phyloP scores from a whole-genome alignment of 2,888 invertebrate genomes.

The Drosophila cracens region DNA sequence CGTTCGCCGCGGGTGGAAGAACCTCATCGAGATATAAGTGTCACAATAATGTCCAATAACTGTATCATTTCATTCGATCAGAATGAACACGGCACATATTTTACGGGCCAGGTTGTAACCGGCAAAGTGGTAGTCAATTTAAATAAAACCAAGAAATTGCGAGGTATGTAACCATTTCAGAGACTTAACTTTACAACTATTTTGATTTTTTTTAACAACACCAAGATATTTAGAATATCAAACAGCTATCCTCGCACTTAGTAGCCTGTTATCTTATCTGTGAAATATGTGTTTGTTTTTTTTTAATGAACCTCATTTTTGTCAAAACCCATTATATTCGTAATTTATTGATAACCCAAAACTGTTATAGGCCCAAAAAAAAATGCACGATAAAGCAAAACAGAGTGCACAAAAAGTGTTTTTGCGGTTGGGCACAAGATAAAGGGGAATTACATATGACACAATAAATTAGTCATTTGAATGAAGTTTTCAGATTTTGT shows the following conservation, averaged over 20 bases:
- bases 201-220: slow-evolving; percentile 1
- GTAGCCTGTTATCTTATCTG: slow-evolving; percentile 58
- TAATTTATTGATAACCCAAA: slow-evolving; percentile 59
- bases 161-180: slow-evolving; percentile 69
- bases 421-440: background rate
- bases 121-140: slow-evolving; percentile 82
- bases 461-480: slow-evolving; percentile 42
- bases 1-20: background rate
- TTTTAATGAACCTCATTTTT: slow-evolving; percentile 30
- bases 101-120: slow-evolving; percentile 82
- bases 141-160: slow-evolving; percentile 81
- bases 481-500: background rate
- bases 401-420: slow-evolving; percentile 2
- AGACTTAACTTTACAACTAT: background rate
- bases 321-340: slow-evolving; percentile 35
- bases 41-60: slow-evolving; percentile 71
- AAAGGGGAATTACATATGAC: slow-evolving; percentile 61
- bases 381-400: slow-evolving; percentile 56
- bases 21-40: background rate
- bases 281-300: slow-evolving; percentile 23
- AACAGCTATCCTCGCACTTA: background rate
- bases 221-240: background rate
- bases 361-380: slow-evolving; percentile 26
- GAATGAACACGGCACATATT: slow-evolving; percentile 88
- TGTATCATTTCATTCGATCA: slow-evolving; percentile 85